Base-by-base conservation (phyloP, 2,888 invertebrate genomes). In the Nomada flava region DNA sequence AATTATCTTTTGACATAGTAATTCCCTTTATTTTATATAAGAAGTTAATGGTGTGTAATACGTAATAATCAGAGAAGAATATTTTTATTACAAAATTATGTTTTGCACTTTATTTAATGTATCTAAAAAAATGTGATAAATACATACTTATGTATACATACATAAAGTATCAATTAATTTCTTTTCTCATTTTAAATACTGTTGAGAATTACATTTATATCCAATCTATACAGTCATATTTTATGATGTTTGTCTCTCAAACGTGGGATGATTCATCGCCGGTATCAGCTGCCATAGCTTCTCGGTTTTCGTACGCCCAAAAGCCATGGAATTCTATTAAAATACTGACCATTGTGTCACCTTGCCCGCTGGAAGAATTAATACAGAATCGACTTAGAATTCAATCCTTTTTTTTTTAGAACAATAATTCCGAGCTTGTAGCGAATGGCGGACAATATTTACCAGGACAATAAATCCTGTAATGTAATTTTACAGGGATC, bases 221-320 rank as follows among this genome's bases (percentile, higher is more conserved):
- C 10, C 59, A 53, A 63, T 80, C 36, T 65, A 5, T 13, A 76
- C 82, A 71, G 20, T 76, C 29, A 63, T 71, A 69, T 63, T 74
- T 72, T 15, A 36, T 52, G 29, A 73, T 52, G 29, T 60, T 62
- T 53, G 13, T 74, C 50, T 77, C 55, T 92, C 81, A 93, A 70
- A 93, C 93, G 64, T 93, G 93, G 44, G 93, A 93, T 65, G 93
- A 93, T 79, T 93, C 93, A 90, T 94, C 93, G 86, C 94, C 93
- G 2, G 94, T 95, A 42, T 96, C 96, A 2, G 96, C 95, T 0
- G 96, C 96, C 88, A 96, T 94, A 0, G 96, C 96, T 94, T 99
- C 99, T 86, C 99, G 95, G 94, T 98, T 98, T 95, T 99, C 99
- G 92, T 99, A 98, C 0, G 97, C 97, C 98, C 98, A 98, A 95